Base-by-base conservation (phyloP, 2,797 vertebrate species). In the Picus viridis region DNA sequence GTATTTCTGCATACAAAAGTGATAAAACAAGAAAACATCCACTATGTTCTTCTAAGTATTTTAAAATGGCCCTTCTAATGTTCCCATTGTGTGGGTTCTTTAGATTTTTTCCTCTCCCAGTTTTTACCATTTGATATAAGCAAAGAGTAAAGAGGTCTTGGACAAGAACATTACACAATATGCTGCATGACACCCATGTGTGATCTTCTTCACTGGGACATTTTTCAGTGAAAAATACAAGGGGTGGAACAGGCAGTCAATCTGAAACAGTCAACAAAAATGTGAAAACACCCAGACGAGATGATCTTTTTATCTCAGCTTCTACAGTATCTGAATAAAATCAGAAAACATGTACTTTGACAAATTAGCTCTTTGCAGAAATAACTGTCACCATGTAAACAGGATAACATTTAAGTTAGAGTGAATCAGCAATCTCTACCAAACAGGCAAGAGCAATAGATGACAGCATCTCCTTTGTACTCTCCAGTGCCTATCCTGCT, bases 341-440 rank as follows among this genome's bases (percentile, higher is more conserved):
- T 61, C 41, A 56, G 69, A 47, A 93, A 85, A 67, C 67, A 45
- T 1, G 4, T 9, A 32, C 24, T 88, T 70, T 32, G 67, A 27
- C 70, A 89, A 89, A 94, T 54, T 49, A 89, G 76, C 53, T 23
- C 68, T 87, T 56, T 89, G 45, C 49, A 81, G 59, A 82, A 93
- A 45, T 61, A 89, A 81, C 47, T 64, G 71, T 51, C 49, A 73
- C 68, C 45, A 68, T 16, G 83, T 95, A 93, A 95, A 96, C 92
- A 96, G 83, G 83, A 14, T 71, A 94, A 95, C 74, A 83, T 83
- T 84, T 58, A 92, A 94, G 94, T 96, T 85, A 96, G 67, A 88
- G 41, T 93, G 91, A 95, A 93, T 95, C 94, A 92, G 92, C 92
- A 95, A 86, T 83, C 47, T 91, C 53, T 59, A 70, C 64, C 0